phyloP scores from a whole-genome alignment of 2,888 invertebrate genomes.

The Lasius fuliginosus region DNA sequence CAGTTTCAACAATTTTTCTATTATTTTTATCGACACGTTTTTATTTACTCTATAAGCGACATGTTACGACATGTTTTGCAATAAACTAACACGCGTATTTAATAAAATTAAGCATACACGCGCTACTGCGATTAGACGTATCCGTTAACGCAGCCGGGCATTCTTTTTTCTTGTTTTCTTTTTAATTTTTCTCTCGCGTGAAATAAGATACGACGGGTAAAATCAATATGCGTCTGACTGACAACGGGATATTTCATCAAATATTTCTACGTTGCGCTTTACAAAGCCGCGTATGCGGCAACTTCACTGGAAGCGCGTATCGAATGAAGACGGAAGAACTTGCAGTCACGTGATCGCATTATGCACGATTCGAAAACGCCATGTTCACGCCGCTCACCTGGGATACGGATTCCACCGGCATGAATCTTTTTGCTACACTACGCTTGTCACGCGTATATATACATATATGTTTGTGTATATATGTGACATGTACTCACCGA shows the following conservation, averaged over 20 bases:
- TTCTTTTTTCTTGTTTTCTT: background rate
- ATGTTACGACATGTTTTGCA: background rate
- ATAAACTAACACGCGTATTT: background rate
- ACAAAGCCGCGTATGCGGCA: background rate
- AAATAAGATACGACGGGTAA: background rate
- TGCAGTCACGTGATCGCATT: constrained; percentile 27
- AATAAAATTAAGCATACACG: background rate
- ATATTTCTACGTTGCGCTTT: background rate
- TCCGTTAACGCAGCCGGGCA: background rate
- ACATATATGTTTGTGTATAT: background rate
- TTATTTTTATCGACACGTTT: constrained; percentile 1
- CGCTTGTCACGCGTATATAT: background rate
- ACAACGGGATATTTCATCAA: background rate
- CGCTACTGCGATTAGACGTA: background rate
- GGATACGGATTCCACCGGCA: background rate
- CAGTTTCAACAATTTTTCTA: background rate
- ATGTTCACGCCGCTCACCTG: constrained; percentile 11
- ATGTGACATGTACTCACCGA: constrained; percentile 60
- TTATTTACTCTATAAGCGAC: background rate
- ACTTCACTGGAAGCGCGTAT: background rate
- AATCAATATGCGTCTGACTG: background rate
- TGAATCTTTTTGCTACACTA: background rate
- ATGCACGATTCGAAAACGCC: constrained; percentile 34
- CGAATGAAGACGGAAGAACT: background rate
- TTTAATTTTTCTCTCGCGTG: background rate